These are phyloP conservation scores for Bujurquina vittata DNA, from an alignment of 2,113 vertebrate species.

Conservation along the genomic window DNA sequence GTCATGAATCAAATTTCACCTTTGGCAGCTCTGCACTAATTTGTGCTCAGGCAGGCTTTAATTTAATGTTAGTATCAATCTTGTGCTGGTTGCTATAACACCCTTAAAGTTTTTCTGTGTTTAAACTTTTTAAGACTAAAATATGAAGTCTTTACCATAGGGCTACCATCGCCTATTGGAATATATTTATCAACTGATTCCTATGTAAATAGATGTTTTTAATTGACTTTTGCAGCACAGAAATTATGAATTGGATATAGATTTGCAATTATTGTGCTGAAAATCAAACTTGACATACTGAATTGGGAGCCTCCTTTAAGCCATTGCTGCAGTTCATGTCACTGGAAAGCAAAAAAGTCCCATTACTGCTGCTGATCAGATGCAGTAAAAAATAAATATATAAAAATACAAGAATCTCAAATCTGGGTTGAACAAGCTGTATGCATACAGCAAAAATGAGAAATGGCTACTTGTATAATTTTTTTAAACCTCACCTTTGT, in stretches of 20 bases:
- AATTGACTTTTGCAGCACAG: not conserved
- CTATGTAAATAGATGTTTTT: not conserved
- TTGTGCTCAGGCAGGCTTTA: not conserved
- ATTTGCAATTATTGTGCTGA: not conserved
- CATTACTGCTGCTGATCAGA: not conserved
- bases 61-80: not conserved
- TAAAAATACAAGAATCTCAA: not conserved
- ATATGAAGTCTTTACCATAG: not conserved
- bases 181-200: not conserved
- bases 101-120: not conserved
- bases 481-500: not conserved
- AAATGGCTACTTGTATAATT: not conserved
- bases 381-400: not conserved
- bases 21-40: not conserved
- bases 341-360: not conserved
- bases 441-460: not conserved
- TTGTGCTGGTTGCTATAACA: not conserved
- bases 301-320: not conserved
- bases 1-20: not conserved
- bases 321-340: not conserved
- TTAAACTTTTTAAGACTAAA: not conserved
- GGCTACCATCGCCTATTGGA: not conserved
- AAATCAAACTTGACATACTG: not conserved
- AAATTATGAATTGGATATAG: not conserved
- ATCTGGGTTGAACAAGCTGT: slow-evolving; percentile 6